Conservation (phyloP, 1,140 invertebrate genomes). For the Olivierus martensii region DNA sequence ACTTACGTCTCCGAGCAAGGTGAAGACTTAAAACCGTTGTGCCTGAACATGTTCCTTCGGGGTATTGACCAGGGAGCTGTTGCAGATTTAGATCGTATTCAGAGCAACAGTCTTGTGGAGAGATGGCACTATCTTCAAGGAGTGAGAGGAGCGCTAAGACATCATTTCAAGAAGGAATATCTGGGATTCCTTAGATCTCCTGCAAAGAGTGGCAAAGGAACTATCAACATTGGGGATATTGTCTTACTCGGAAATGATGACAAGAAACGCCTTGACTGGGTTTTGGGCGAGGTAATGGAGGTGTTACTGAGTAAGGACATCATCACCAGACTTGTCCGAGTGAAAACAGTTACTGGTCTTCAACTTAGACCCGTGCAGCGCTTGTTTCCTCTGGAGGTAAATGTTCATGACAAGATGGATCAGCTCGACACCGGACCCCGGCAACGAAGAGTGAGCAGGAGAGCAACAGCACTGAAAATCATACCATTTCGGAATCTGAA, state of each 20-base stretch:
- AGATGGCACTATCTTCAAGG: background rate
- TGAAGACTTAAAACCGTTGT: background rate
- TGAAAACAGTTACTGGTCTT: background rate
- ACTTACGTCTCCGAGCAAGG: constrained; percentile 5
- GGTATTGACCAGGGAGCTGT: background rate
- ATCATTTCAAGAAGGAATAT: background rate
- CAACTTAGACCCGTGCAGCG: background rate
- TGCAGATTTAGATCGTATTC: background rate
- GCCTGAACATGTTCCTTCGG: background rate
- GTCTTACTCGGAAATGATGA: background rate
- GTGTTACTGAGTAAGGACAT: background rate
- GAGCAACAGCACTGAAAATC: too few species aligned
- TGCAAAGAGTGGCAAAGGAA: too few species aligned
- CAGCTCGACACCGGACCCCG: too few species aligned
- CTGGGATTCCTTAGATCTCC: background rate
- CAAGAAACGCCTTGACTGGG: background rate
- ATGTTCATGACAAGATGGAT: too few species aligned
- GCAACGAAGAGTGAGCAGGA: too few species aligned
- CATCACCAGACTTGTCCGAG: background rate
- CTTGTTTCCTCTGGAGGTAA: background rate
- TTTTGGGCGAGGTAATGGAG: background rate
- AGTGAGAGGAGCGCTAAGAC: background rate
- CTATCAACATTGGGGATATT: too few species aligned
- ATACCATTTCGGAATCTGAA: too few species aligned
- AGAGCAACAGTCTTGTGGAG: background rate